A percentile compares a stretch with the other conserved stretches of the same genome.
Evolutionary conservation across 2,888 invertebrate species (phyloP).

Genomic region (Pristionchus arcanus): DNA sequence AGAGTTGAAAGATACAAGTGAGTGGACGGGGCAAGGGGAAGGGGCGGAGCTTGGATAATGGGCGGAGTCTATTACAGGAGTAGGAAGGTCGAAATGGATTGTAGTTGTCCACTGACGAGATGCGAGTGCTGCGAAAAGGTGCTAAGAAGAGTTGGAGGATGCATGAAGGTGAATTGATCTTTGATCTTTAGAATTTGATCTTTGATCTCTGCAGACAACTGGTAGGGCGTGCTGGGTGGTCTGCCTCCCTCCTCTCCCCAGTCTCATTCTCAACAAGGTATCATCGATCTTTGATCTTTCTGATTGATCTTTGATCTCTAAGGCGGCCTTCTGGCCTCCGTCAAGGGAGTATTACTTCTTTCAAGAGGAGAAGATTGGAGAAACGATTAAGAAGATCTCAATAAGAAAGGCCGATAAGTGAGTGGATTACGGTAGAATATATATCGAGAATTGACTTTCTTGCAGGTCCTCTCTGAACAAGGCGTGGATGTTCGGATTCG

Average conservation of each 20-base stretch:
- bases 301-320: constrained; percentile 34
- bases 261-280: constrained; percentile 56
- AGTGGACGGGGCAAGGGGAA: background rate
- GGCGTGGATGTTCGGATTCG: constrained; percentile 59
- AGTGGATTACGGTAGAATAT: background rate
- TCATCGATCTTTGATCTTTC: background rate
- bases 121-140: constrained; percentile 23
- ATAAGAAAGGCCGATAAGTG: constrained; percentile 52
- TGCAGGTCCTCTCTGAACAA: constrained; percentile 44
- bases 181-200: background rate
- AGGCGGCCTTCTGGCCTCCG: constrained; percentile 73
- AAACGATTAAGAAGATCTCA: constrained; percentile 11
- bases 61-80: background rate
- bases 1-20: constrained; percentile 37
- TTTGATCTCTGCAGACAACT: constrained; percentile 46
- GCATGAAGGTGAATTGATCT: background rate
- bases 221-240: constrained; percentile 58
- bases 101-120: background rate
- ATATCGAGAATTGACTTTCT: background rate
- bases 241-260: constrained; percentile 65
- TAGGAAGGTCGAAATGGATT: constrained; percentile 46
- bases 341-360: constrained; percentile 71
- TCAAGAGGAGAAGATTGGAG: constrained; percentile 51
- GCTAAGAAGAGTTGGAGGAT: background rate
- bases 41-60: background rate